Evolutionary conservation across 2,888 invertebrate species (phyloP).

Genomic region (Metallyticus violacea): DNA sequence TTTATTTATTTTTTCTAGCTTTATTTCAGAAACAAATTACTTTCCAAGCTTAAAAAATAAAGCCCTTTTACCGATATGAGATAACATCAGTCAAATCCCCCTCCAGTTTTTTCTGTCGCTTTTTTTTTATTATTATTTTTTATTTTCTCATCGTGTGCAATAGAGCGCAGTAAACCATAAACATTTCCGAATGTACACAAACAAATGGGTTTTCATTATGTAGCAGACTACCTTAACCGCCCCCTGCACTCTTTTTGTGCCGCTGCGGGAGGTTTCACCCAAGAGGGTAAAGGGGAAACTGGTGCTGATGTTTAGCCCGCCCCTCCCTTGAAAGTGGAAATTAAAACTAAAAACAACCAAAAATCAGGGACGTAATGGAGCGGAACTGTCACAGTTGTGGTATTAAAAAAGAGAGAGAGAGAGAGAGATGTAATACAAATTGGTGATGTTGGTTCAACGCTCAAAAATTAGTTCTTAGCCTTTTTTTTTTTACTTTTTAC

Average conservation of each 20-base stretch:
- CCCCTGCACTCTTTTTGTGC: background rate
- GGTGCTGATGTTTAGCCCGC: background rate
- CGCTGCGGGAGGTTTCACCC: background rate
- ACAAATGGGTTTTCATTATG: background rate
- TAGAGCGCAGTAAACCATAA: background rate
- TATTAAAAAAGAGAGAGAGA: background rate
- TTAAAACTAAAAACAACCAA: background rate
- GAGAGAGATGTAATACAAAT: background rate
- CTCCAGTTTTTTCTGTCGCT: background rate
- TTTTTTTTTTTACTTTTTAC: background rate
- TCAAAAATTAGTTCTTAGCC: background rate
- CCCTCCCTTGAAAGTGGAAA: background rate
- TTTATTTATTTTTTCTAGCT: background rate
- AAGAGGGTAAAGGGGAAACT: background rate
- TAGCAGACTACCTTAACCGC: background rate
- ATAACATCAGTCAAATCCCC: background rate
- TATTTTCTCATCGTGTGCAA: background rate
- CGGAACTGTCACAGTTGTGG: background rate
- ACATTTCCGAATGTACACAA: background rate
- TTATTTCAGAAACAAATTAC: background rate
- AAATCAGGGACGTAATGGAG: background rate
- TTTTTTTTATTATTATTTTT: too few relatives aligned
- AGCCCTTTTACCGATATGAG: background rate
- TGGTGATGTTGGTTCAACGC: background rate
- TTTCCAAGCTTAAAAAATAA: background rate